phyloP scores from a whole-genome alignment of 1,140 invertebrate genomes.

The Diploscapter pachys region DNA sequence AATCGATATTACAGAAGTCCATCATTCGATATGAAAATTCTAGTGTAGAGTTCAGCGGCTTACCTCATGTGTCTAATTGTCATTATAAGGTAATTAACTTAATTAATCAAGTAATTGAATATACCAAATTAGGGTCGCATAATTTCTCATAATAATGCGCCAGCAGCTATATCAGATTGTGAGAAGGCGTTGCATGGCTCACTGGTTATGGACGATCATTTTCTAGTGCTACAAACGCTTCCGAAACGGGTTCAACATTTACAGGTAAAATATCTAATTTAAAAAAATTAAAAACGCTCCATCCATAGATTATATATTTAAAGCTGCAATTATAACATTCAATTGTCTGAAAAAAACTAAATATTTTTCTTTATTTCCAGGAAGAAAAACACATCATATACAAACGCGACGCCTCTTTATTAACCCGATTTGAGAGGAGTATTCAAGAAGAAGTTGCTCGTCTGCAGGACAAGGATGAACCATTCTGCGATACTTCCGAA shows the following conservation, averaged over 20 bases:
- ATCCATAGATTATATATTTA: background rate
- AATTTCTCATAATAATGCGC: conserved; percentile 42
- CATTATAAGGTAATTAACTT: conserved; percentile 42
- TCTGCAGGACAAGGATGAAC: conserved; percentile 40
- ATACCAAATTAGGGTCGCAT: conserved; percentile 36
- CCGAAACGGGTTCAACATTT: conserved; percentile 43
- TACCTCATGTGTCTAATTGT: conserved; percentile 39
- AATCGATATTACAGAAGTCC: conserved; percentile 35
- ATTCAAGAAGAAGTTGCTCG: conserved; percentile 34
- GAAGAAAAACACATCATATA: conserved; percentile 49
- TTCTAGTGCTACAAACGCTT: conserved; percentile 55
- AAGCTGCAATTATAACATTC: background rate
- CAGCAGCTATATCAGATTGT: conserved; percentile 56
- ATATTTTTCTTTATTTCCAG: conserved; percentile 20
- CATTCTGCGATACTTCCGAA: conserved; percentile 56
- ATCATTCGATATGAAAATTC: conserved; percentile 44
- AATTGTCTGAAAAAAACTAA: conserved; percentile 1
- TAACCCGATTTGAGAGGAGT: conserved; percentile 44
- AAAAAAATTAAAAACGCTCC: conserved; percentile 1
- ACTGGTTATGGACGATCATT: conserved; percentile 53
- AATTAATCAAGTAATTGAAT: background rate
- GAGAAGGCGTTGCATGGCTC: conserved; percentile 45
- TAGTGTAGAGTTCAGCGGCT: conserved; percentile 32
- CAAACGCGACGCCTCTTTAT: conserved; percentile 44
- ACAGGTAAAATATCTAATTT: conserved; percentile 31